These are phyloP conservation scores for Podargus strigoides DNA, from an alignment of 2,797 vertebrate genomes.

Conservation along the genomic window DNA sequence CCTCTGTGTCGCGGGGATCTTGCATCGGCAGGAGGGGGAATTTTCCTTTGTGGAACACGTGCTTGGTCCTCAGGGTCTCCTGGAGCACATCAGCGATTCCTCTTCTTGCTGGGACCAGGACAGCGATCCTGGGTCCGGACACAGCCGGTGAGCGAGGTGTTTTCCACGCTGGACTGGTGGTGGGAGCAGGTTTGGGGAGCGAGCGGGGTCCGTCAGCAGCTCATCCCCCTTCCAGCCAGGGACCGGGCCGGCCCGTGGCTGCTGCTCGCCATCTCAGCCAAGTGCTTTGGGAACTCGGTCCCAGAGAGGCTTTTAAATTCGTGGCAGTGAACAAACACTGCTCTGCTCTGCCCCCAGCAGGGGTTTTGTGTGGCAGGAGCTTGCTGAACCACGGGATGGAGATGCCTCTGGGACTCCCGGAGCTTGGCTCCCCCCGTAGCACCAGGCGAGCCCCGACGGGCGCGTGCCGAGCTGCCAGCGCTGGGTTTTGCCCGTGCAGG, in stretches of 20 bases:
- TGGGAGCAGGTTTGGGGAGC: neutral
- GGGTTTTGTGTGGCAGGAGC: neutral
- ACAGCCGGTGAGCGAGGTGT: too few species aligned
- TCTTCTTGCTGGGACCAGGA: neutral
- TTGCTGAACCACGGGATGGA: too few species aligned
- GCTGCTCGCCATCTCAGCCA: neutral
- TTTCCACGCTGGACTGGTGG: rapidly evolving
- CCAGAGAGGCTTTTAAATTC: neutral
- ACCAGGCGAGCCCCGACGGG: neutral
- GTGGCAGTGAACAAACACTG: rapidly evolving
- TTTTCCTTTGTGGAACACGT: too few species aligned
- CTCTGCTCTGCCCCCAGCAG: neutral
- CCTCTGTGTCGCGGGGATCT: neutral
- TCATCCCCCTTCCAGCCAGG: neutral
- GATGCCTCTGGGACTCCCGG: too few species aligned
- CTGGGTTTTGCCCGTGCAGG: too few species aligned
- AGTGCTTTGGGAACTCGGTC: neutral
- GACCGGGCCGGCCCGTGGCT: neutral
- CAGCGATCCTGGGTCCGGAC: too few species aligned
- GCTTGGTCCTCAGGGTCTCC: neutral
- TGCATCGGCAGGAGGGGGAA: neutral
- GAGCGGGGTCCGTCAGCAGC: neutral
- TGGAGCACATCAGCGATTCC: neutral
- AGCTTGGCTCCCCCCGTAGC: neutral
- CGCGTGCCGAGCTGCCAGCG: too few species aligned